Conservation (phyloP, 1,140 invertebrate species). For the Hetaerina americana region DNA sequence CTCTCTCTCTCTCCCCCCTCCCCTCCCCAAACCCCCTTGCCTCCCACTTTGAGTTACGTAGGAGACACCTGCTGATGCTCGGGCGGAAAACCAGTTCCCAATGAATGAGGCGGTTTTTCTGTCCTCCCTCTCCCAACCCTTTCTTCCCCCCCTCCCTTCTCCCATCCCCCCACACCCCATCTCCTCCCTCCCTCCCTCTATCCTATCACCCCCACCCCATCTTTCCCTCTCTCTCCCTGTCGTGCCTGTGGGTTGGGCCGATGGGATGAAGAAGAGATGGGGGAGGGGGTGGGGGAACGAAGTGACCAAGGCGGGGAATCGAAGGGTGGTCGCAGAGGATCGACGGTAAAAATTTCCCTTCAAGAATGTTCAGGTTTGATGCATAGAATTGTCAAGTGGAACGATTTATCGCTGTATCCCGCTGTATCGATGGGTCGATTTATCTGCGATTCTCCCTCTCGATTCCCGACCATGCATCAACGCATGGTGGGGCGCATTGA, state of each 20-base stretch:
- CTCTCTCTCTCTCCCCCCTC: neutral
- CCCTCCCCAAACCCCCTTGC: neutral
- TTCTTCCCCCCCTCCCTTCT: too few relatives aligned
- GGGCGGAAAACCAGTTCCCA: neutral
- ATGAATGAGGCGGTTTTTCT: neutral
- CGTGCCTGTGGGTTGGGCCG: neutral
- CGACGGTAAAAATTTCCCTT: neutral
- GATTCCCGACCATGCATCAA: neutral
- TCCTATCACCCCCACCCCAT: too few relatives aligned
- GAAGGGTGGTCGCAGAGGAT: neutral
- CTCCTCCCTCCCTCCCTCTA: too few relatives aligned
- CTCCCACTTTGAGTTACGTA: neutral
- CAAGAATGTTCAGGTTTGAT: neutral
- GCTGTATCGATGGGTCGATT: neutral
- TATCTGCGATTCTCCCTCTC: neutral
- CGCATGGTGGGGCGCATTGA: neutral
- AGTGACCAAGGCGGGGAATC: too few relatives aligned
- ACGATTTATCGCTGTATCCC: neutral
- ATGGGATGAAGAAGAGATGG: neutral
- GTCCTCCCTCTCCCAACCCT: too few relatives aligned
- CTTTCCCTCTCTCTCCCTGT: neutral
- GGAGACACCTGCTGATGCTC: neutral
- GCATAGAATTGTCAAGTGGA: neutral
- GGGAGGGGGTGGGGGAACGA: too few relatives aligned
- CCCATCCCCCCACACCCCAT: too few relatives aligned